Conservation (phyloP, 2,797 vertebrate species). For the Anisognathus igniventris region DNA sequence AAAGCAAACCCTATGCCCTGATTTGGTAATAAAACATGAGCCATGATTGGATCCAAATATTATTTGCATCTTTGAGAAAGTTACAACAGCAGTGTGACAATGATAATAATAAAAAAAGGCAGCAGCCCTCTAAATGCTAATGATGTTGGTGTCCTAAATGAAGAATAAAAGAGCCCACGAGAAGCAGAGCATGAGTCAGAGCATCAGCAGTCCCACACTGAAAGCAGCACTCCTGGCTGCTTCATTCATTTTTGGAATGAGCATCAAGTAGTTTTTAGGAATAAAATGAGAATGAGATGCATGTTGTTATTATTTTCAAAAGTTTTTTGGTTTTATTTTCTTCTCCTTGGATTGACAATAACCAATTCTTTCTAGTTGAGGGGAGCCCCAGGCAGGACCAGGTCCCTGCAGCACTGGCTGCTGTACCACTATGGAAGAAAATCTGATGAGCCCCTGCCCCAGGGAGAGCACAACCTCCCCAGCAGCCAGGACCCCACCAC, state of each 20-base stretch:
- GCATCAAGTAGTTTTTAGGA: background rate
- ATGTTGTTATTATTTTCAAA: background rate
- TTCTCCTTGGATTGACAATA: background rate
- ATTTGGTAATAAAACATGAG: background rate
- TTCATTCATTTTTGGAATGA: slow-evolving; percentile 37
- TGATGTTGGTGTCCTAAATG: slow-evolving; percentile 21
- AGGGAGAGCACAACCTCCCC: background rate
- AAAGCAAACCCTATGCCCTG: background rate
- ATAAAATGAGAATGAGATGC: background rate
- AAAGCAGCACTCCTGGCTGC: background rate
- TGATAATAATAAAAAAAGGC: background rate
- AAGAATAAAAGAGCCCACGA: background rate
- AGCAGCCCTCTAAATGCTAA: background rate
- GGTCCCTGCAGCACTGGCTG: background rate
- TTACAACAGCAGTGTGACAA: background rate
- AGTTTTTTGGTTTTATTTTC: background rate
- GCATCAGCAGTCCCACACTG: background rate
- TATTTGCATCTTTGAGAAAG: background rate
- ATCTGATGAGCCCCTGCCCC: background rate
- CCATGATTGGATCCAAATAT: background rate
- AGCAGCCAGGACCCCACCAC: background rate
- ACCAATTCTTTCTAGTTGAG: background rate
- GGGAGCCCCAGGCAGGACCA: background rate
- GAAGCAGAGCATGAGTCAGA: slow-evolving; percentile 32
- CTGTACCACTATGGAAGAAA: background rate